A percentile compares a stretch with the other conserved stretches of the same genome.
Evolutionary conservation across 2,797 vertebrate genomes (phyloP).

Genomic region (Meriones psammophilus): DNA sequence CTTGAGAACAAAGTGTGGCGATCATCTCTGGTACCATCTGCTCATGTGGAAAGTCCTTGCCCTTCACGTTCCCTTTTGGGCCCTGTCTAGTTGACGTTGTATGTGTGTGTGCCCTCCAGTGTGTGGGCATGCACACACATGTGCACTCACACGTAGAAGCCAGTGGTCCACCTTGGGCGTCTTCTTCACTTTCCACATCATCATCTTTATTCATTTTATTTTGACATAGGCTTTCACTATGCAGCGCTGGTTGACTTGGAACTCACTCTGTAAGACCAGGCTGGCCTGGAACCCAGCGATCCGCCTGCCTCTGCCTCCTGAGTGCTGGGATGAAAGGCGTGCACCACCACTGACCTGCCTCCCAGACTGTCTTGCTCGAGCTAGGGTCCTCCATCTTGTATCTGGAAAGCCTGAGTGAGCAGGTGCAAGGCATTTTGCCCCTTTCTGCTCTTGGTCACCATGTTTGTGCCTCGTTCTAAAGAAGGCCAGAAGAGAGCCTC

Average conservation of each 20-base stretch:
- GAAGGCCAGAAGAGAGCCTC: neutral
- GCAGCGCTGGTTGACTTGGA: neutral
- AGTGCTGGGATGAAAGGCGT: neutral
- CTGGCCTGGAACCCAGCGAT: neutral
- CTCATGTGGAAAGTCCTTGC: rapidly evolving
- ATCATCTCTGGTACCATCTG: neutral
- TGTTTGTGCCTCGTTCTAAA: neutral
- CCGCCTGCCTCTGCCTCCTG: neutral
- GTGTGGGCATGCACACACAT: no score
- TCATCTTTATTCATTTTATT: neutral
- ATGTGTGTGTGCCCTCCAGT: no score
- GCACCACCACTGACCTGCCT: neutral
- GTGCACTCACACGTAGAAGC: neutral
- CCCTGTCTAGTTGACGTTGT: neutral
- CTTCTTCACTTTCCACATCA: neutral
- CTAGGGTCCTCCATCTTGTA: neutral
- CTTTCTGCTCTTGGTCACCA: neutral
- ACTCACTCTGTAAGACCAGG: neutral
- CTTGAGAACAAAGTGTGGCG: rapidly evolving
- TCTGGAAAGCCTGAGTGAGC: neutral
- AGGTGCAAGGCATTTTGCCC: neutral
- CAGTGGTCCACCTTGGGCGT: neutral
- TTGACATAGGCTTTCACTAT: neutral
- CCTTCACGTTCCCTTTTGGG: rapidly evolving
- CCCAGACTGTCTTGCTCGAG: neutral